phyloP scores from a whole-genome alignment of 2,888 invertebrate species.

The Pogonocherus hispidulus region DNA sequence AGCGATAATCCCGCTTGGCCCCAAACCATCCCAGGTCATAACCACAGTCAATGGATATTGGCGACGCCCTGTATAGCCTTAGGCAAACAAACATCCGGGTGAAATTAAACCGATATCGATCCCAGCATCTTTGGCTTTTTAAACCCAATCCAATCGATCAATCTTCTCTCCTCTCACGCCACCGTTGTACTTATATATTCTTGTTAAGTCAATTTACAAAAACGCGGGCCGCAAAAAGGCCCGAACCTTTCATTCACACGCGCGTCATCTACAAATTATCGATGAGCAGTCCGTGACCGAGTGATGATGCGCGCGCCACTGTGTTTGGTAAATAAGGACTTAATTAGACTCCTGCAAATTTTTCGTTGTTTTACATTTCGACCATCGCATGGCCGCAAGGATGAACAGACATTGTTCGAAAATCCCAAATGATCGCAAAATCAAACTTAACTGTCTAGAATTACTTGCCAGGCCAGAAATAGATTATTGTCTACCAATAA shows the following conservation, averaged over 20 bases:
- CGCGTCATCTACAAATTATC: constrained; percentile 20
- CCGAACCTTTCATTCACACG: constrained; percentile 20
- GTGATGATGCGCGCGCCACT: neutral
- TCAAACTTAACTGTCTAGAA: no score
- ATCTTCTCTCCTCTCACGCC: neutral
- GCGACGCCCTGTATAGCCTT: neutral
- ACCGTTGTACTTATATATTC: constrained; percentile 17
- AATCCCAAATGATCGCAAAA: no score
- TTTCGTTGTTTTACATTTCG: neutral
- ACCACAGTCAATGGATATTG: no score
- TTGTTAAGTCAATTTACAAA: constrained; percentile 21
- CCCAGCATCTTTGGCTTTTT: neutral
- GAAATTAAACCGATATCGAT: neutral
- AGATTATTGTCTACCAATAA: no score
- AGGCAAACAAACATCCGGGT: neutral
- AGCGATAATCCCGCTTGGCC: no score
- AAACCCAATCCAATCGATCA: constrained; percentile 2
- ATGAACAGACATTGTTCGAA: no score
- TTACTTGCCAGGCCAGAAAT: no score
- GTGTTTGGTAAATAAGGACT: neutral
- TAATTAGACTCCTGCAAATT: neutral
- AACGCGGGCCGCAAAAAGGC: constrained; percentile 9
- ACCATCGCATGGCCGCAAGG: no score
- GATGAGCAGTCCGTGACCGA: constrained; percentile 14
- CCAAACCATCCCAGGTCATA: no score